phyloP scores from a whole-genome alignment of 2,797 vertebrate species.

The Mormyrus hasselquistii region DNA sequence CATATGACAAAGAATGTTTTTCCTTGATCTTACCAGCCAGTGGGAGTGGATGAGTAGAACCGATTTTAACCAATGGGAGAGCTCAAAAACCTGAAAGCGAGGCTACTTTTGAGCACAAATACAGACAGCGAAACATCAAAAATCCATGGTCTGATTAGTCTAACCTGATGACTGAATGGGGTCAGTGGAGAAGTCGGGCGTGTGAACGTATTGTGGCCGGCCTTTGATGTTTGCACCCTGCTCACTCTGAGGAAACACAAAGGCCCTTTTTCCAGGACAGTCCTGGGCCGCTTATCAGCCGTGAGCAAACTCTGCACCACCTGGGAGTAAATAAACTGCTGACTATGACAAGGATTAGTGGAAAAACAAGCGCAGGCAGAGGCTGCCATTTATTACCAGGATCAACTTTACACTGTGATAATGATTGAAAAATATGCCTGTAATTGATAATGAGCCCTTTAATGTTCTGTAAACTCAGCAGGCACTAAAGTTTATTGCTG shows the following conservation, averaged over 20 bases:
- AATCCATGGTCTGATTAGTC: background rate
- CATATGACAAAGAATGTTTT: background rate
- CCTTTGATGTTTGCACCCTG: slow-evolving; percentile 33
- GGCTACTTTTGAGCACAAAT: background rate
- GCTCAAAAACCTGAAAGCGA: background rate
- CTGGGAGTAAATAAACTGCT: slow-evolving; percentile 46
- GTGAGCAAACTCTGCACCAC: slow-evolving; percentile 37
- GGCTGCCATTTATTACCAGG: slow-evolving; percentile 43
- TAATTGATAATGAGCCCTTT: slow-evolving; percentile 38
- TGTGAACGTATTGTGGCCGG: slow-evolving; percentile 48
- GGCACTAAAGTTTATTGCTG: slow-evolving; percentile 55
- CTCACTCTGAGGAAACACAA: background rate
- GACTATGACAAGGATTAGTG: slow-evolving; percentile 34
- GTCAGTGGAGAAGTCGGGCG: background rate
- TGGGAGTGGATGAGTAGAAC: background rate
- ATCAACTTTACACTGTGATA: slow-evolving; percentile 45
- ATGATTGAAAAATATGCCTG: slow-evolving; percentile 48
- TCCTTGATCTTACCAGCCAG: background rate
- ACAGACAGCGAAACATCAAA: background rate
- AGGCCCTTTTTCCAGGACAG: slow-evolving; percentile 42
- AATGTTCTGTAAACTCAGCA: slow-evolving; percentile 42
- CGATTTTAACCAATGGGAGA: background rate
- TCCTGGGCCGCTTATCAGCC: slow-evolving; percentile 50
- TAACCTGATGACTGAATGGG: background rate
- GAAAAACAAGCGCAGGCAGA: slow-evolving; percentile 41